These are phyloP conservation scores for Patella ulyssiponensis DNA, from an alignment of 2,888 invertebrate species.

Conservation along the genomic window DNA sequence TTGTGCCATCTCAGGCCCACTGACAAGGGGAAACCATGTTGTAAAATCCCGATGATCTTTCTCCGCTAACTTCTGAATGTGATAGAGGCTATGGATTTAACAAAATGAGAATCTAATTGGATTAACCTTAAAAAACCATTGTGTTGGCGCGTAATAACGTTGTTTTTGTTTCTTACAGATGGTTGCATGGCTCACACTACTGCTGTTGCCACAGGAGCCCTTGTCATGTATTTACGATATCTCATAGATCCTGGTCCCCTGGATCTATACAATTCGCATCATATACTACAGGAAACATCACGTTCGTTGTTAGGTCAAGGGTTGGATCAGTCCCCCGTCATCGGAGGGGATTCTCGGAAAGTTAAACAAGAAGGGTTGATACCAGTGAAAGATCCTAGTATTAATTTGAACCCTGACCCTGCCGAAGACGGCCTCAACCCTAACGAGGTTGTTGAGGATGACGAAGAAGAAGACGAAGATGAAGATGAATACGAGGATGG, in stretches of 20 bases:
- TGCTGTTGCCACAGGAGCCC: constrained; percentile 67
- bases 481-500: constrained; percentile 27
- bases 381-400: constrained; percentile 43
- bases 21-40: no score
- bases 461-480: constrained; percentile 39
- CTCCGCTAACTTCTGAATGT: no score
- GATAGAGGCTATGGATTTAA: no score
- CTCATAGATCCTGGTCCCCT: constrained; percentile 54
- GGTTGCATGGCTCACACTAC: constrained; percentile 69
- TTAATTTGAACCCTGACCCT: constrained; percentile 45
- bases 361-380: constrained; percentile 31
- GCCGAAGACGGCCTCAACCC: constrained; percentile 41
- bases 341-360: constrained; percentile 37
- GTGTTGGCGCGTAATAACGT: no score
- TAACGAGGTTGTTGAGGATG: constrained; percentile 41
- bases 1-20: no score
- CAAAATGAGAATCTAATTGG: no score
- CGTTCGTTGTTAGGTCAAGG: constrained; percentile 20
- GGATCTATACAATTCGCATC: constrained; percentile 30
- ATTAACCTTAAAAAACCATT: no score
- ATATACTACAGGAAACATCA: constrained; percentile 31
- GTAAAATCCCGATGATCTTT: no score
- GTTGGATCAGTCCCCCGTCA: constrained; percentile 39
- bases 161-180: constrained; percentile 47
- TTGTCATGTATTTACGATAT: constrained; percentile 64